phyloP scores from a whole-genome alignment of 92 coral and sea anemone genomes.

The Virgularia gustaviana region DNA sequence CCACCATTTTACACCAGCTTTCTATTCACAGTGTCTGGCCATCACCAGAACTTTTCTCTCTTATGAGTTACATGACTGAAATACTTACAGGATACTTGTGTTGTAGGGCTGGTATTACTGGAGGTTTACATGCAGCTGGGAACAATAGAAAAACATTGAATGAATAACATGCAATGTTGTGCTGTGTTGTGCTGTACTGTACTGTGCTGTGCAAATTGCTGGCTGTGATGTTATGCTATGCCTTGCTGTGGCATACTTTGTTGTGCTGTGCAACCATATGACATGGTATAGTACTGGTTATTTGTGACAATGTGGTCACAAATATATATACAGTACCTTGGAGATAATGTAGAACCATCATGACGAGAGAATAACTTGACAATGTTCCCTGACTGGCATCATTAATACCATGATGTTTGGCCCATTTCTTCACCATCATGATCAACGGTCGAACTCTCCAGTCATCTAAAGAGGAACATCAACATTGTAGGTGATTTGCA shows the following conservation, averaged over 20 bases:
- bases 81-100: constrained; percentile 66
- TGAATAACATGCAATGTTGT: too few relatives aligned
- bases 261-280: neutral
- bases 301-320: neutral
- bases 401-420: constrained; percentile 79
- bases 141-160: too few relatives aligned
- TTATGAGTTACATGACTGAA: neutral
- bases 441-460: constrained; percentile 76
- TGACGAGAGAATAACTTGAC: constrained; percentile 81
- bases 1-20: neutral
- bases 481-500: neutral
- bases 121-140: constrained; percentile 74
- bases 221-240: too few relatives aligned
- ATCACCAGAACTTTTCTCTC: neutral
- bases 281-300: neutral
- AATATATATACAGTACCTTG: constrained; percentile 74
- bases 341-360: constrained; percentile 85
- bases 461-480: constrained; percentile 52
- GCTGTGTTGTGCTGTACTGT: too few relatives aligned
- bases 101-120: constrained; percentile 81
- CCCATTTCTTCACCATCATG: constrained; percentile 88
- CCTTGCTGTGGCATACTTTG: too few relatives aligned
- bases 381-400: constrained; percentile 92
- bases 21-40: neutral
- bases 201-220: too few relatives aligned